These are phyloP conservation scores for Pasiphila rectangulata DNA, from an alignment of 2,888 invertebrate genomes.

Conservation along the genomic window DNA sequence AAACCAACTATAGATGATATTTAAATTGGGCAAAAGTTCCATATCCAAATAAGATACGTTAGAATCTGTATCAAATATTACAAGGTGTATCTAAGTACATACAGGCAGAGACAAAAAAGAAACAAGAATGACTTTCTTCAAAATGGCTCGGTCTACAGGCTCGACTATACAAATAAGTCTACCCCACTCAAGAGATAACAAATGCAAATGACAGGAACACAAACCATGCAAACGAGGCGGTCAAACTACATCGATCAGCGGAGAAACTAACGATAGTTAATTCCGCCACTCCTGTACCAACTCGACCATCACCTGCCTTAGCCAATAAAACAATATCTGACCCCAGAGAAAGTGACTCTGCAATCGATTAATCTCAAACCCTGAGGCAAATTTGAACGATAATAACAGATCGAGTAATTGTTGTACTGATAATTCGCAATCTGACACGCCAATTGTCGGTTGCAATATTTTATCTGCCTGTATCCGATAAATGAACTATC, in stretches of 20 bases:
- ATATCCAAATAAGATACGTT: no score
- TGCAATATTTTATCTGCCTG: conserved; percentile 47
- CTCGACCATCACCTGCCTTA: conserved; percentile 43
- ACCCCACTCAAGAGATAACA: conserved; percentile 1
- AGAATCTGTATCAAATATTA: no score
- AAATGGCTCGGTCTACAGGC: background rate
- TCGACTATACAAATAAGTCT: background rate
- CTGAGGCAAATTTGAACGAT: conserved; percentile 58
- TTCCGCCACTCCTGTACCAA: conserved; percentile 49
- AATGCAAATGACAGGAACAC: conserved; percentile 12
- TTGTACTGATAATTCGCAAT: conserved; percentile 59
- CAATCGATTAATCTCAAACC: conserved; percentile 68
- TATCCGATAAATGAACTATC: conserved; percentile 14
- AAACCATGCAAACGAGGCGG: conserved; percentile 52
- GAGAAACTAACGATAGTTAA: conserved; percentile 35
- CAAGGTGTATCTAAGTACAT: background rate
- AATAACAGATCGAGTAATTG: conserved; percentile 69
- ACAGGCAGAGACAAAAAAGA: background rate
- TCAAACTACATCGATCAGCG: conserved; percentile 32
- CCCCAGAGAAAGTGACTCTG: conserved; percentile 64
- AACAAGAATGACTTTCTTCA: background rate
- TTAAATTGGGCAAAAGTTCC: no score
- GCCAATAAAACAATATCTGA: conserved; percentile 56
- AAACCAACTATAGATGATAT: no score
- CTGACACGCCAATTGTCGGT: conserved; percentile 56